phyloP scores from a whole-genome alignment of 1,140 invertebrate species.

The Aphidius ervi region DNA sequence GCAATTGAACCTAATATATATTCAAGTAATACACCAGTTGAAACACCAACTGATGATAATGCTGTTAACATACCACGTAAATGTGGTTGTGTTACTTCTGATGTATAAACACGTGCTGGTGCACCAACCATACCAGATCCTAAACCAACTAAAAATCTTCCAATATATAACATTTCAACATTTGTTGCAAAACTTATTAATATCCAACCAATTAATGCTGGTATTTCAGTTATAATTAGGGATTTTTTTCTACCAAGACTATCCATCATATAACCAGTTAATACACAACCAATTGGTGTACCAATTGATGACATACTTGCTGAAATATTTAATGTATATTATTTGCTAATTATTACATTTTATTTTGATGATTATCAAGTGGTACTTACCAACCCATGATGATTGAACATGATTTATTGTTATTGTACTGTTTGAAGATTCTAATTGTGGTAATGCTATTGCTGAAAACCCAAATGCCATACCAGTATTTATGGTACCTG shows the following conservation, averaged over 20 bases:
- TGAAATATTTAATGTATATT: constrained; percentile 35
- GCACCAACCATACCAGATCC: constrained; percentile 69
- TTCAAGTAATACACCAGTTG: constrained; percentile 60
- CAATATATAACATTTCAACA: constrained; percentile 61
- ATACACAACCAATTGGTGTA: constrained; percentile 66
- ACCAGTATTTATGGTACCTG: constrained; percentile 66
- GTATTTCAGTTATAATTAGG: constrained; percentile 65
- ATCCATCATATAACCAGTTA: constrained; percentile 71
- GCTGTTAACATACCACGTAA: constrained; percentile 64
- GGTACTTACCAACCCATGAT: constrained; percentile 69
- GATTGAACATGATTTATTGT: constrained; percentile 58
- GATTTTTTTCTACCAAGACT: constrained; percentile 61
- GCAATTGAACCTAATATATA: constrained; percentile 61
- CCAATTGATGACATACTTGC: constrained; percentile 68
- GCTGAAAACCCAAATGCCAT: constrained; percentile 72
- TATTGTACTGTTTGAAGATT: constrained; percentile 50
- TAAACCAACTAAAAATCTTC: constrained; percentile 60
- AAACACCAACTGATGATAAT: constrained; percentile 61
- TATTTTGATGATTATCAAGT: neutral
- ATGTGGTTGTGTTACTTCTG: constrained; percentile 67
- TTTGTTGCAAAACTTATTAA: constrained; percentile 58
- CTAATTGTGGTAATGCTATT: constrained; percentile 64
- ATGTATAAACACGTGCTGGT: constrained; percentile 65
- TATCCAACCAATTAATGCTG: constrained; percentile 67
- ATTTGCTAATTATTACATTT: neutral